These are phyloP conservation scores for Pelochelys cantorii DNA, from an alignment of 2,797 vertebrate species.

Conservation along the genomic window DNA sequence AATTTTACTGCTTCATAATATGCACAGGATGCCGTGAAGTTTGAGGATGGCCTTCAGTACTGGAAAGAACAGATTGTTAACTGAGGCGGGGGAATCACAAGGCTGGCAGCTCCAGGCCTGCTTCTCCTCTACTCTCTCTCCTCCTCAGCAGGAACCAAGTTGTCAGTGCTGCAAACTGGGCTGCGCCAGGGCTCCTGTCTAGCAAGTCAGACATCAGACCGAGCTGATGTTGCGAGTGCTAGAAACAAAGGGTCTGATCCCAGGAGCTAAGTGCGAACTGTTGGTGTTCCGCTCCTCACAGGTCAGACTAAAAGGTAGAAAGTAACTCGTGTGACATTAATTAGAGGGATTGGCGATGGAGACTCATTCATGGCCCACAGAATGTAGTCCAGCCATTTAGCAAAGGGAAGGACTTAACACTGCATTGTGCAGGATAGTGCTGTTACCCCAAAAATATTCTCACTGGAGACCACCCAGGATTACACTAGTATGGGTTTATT, in stretches of 20 bases:
- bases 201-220: not conserved
- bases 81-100: accelerated
- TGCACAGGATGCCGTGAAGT: accelerated
- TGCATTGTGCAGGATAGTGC: accelerated
- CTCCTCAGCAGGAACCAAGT: not conserved
- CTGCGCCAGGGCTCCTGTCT: not conserved
- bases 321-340: not conserved
- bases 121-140: conserved; percentile 1
- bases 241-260: accelerated
- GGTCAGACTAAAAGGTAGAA: not conserved
- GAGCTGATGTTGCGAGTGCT: not conserved
- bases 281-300: accelerated
- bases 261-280: not conserved
- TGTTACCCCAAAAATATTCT: too few species aligned
- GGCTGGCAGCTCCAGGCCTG: not conserved
- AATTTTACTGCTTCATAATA: not conserved
- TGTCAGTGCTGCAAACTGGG: conserved; percentile 21
- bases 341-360: not conserved
- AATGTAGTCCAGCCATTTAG: not conserved
- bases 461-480: too few species aligned
- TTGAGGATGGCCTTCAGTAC: conserved; percentile 19
- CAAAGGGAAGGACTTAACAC: not conserved
- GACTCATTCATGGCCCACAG: not conserved
- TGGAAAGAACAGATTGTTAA: not conserved
- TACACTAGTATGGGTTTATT: too few species aligned